Conservation (phyloP, 2,888 invertebrate genomes). For the Dioctria linearis region DNA sequence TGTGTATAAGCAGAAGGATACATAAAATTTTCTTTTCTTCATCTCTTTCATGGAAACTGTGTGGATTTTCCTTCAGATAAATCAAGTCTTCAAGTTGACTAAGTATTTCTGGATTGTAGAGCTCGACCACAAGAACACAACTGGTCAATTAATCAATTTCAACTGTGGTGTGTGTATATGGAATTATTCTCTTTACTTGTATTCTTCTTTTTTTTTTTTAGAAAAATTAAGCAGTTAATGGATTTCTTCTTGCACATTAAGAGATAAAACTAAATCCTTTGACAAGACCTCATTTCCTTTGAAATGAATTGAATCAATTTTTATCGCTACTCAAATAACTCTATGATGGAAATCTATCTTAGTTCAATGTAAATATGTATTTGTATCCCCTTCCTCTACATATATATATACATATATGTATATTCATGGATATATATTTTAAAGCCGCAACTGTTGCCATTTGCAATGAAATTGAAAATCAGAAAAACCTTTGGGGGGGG, state of each 20-base stretch:
- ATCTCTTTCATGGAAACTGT: background rate
- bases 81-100: constrained; percentile 43
- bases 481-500: background rate
- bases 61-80: constrained; percentile 39
- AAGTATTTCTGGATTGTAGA: background rate
- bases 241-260: background rate
- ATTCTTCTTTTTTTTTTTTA: too few relatives aligned
- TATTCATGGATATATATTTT: background rate
- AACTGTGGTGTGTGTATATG: background rate
- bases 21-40: background rate
- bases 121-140: constrained; percentile 24
- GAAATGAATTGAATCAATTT: background rate
- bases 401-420: background rate
- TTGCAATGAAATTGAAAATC: background rate
- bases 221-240: background rate
- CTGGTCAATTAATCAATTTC: constrained; percentile 41
- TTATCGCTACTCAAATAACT: background rate
- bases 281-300: background rate
- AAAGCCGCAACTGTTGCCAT: background rate
- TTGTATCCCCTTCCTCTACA: background rate
- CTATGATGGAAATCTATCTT: too few relatives aligned
- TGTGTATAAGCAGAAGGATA: background rate
- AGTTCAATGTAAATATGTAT: too few relatives aligned
- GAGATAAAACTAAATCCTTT: background rate
- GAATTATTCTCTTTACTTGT: background rate